Conservation (phyloP, 2,888 invertebrate genomes). For the Pomacea canaliculata region DNA sequence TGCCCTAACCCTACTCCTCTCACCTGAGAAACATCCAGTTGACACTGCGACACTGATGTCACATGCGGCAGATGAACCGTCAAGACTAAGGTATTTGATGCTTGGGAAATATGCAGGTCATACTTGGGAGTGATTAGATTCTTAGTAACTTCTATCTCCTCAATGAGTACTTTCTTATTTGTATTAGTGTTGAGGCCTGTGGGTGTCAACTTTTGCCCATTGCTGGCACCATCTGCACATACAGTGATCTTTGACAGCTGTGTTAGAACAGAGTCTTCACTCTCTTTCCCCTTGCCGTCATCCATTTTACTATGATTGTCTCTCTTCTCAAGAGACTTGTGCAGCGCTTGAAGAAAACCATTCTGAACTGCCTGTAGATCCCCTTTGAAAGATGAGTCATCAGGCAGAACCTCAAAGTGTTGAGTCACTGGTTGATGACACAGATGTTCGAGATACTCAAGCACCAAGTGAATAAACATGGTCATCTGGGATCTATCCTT, state of each 20-base stretch:
- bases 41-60: constrained; percentile 56
- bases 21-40: constrained; percentile 65
- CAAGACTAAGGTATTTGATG: constrained; percentile 38
- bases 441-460: constrained; percentile 60
- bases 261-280: constrained; percentile 45
- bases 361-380: constrained; percentile 37
- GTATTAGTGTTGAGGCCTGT: constrained; percentile 40
- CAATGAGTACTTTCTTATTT: constrained; percentile 45
- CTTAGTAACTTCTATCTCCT: constrained; percentile 46
- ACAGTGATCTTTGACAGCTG: constrained; percentile 48
- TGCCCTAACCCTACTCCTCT: constrained; percentile 5
- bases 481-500: constrained; percentile 51
- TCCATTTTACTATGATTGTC: background rate
- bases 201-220: background rate
- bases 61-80: constrained; percentile 59
- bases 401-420: constrained; percentile 50
- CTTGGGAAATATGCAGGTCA: constrained; percentile 37
- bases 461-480: constrained; percentile 59
- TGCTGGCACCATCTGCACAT: background rate
- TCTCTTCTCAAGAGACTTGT: constrained; percentile 5
- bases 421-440: constrained; percentile 52
- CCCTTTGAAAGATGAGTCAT: constrained; percentile 49
- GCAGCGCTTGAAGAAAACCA: constrained; percentile 20
- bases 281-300: constrained; percentile 23
- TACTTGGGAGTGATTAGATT: constrained; percentile 43